Evolutionary conservation across 2,797 vertebrate genomes (phyloP).

Genomic region (Syngnathus rostellatus): DNA sequence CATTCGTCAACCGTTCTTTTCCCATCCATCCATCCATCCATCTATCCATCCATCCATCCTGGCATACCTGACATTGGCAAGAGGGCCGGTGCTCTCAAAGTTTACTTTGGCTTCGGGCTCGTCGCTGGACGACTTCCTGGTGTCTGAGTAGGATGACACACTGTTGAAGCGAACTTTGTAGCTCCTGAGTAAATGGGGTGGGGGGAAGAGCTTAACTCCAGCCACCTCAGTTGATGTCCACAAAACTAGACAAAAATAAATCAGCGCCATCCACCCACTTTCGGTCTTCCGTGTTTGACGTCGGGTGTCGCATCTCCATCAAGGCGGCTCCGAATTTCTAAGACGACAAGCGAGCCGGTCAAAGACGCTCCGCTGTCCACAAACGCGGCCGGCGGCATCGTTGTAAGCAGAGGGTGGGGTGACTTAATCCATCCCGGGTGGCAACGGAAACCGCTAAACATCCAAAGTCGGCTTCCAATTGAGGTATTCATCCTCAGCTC

Average conservation of each 20-base stretch:
- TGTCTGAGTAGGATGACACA: slow-evolving; percentile 91
- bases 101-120: slow-evolving; percentile 83
- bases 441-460: too few species aligned
- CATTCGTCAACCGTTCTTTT: neutral
- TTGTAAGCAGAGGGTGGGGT: too few species aligned
- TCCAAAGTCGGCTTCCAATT: too few species aligned
- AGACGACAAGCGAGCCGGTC: slow-evolving; percentile 2
- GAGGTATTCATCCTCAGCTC: too few species aligned
- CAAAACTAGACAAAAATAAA: neutral
- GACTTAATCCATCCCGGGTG: too few species aligned
- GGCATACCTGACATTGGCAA: slow-evolving; percentile 90
- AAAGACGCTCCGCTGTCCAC: too few species aligned
- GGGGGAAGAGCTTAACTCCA: neutral
- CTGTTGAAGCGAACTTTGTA: slow-evolving; percentile 99
- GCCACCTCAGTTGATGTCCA: too few species aligned
- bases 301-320: slow-evolving; percentile 97
- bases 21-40: neutral
- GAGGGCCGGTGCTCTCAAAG: slow-evolving; percentile 90
- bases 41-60: neutral
- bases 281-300: slow-evolving; percentile 84
- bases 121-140: slow-evolving; percentile 83
- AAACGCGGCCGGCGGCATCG: too few species aligned
- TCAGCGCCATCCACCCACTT: slow-evolving; percentile 72
- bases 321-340: slow-evolving; percentile 92
- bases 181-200: slow-evolving; percentile 71